These are phyloP conservation scores for Ennomos fuscantarius DNA, from an alignment of 2,888 invertebrate genomes.

Conservation along the genomic window DNA sequence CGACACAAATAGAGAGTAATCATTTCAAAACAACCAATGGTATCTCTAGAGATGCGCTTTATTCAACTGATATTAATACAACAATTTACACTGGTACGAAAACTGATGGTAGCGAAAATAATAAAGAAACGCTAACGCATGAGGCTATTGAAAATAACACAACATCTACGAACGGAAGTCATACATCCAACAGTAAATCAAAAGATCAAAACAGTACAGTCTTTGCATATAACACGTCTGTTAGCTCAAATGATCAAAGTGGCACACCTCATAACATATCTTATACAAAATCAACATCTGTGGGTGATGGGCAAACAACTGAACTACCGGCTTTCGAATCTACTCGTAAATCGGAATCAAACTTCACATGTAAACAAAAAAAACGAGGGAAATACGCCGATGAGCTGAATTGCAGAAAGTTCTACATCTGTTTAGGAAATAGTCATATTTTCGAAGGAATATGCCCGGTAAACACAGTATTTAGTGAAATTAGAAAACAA, in stretches of 20 bases:
- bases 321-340: slow-evolving; percentile 16
- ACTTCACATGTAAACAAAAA: slow-evolving; percentile 52
- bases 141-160: slow-evolving; percentile 10
- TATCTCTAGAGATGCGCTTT: neutral
- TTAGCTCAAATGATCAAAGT: slow-evolving; percentile 25
- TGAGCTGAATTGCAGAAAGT: slow-evolving; percentile 76
- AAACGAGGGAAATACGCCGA: slow-evolving; percentile 78
- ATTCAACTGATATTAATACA: neutral
- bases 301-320: slow-evolving; percentile 18
- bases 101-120: slow-evolving; percentile 3
- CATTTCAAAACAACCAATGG: neutral
- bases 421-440: slow-evolving; percentile 76
- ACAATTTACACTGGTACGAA: slow-evolving; percentile 1
- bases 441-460: slow-evolving; percentile 56
- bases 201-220: slow-evolving; percentile 18
- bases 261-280: slow-evolving; percentile 20
- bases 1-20: neutral
- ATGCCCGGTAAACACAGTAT: slow-evolving; percentile 74
- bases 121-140: slow-evolving; percentile 9
- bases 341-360: slow-evolving; percentile 14
- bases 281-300: slow-evolving; percentile 22
- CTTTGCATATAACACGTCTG: slow-evolving; percentile 21
- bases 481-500: slow-evolving; percentile 71
- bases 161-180: neutral
- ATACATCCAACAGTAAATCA: slow-evolving; percentile 21